phyloP scores from a whole-genome alignment of 2,797 vertebrate genomes.

The Sebastes melanostomus region DNA sequence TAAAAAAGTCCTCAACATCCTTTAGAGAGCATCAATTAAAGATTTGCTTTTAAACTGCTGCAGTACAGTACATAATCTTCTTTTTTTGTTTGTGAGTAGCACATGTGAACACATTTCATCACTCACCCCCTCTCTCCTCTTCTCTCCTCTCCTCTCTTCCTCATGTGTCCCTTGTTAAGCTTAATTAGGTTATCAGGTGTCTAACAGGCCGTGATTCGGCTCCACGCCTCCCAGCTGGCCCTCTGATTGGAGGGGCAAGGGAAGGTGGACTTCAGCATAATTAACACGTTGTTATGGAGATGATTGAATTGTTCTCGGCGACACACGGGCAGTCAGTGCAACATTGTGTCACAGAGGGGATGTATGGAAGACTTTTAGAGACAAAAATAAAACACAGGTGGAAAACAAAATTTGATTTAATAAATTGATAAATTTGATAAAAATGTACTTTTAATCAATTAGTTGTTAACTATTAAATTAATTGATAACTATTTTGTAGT shows the following conservation, averaged over 20 bases:
- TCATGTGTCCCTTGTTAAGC: conserved; percentile 51
- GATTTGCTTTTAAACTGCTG: conserved; percentile 48
- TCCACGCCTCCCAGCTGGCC: conserved; percentile 63
- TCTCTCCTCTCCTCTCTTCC: not conserved
- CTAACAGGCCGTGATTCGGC: conserved; percentile 60
- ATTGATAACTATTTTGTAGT: rapidly evolving
- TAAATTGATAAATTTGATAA: too few relatives aligned
- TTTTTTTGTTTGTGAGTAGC: not conserved
- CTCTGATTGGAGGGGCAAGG: conserved; percentile 70
- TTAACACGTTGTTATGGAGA: conserved; percentile 68
- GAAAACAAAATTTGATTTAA: not conserved
- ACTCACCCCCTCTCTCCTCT: not conserved
- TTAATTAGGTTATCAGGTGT: conserved; percentile 77
- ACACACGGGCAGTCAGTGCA: conserved; percentile 15
- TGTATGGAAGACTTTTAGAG: not conserved
- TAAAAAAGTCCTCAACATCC: conserved; percentile 49
- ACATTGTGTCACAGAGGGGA: not conserved
- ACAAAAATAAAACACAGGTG: not conserved
- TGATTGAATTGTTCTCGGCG: conserved; percentile 50
- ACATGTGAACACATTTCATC: conserved; percentile 19
- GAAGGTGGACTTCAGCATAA: conserved; percentile 66
- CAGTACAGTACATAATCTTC: not conserved
- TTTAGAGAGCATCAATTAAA: conserved; percentile 70
- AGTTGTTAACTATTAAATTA: too few relatives aligned
- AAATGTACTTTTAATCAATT: too few relatives aligned